A percentile compares a stretch with the other conserved stretches of the same genome.
phyloP scores from a whole-genome alignment of 2,113 vertebrate species.

The Dissostichus mawsoni region DNA sequence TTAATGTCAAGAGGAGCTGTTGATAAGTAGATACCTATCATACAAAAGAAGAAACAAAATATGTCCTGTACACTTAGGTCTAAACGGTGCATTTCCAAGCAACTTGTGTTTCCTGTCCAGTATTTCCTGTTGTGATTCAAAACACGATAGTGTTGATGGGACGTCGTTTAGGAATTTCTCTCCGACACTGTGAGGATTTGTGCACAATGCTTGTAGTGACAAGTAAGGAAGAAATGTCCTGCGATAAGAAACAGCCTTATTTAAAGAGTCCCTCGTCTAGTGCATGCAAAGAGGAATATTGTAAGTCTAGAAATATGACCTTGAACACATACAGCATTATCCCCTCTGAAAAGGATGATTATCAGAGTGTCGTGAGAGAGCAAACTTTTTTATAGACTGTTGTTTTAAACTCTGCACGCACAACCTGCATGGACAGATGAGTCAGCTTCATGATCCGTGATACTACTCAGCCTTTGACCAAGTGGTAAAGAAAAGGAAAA shows the following conservation, averaged over 20 bases:
- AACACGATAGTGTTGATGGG: background rate
- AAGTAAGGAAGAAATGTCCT: background rate
- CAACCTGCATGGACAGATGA: background rate
- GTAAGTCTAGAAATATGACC: background rate
- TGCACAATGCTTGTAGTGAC: background rate
- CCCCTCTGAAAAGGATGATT: background rate
- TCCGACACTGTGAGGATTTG: background rate
- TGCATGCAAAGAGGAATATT: background rate
- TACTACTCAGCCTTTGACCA: background rate
- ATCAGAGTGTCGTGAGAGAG: background rate
- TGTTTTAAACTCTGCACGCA: background rate
- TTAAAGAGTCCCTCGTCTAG: background rate
- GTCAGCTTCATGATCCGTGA: background rate
- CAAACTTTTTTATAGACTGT: background rate
- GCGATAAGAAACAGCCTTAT: background rate
- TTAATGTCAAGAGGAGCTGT: background rate
- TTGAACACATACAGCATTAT: background rate
- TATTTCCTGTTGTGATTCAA: conserved; percentile 20
- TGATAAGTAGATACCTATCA: background rate
- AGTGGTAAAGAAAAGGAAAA: background rate
- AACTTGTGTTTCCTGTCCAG: background rate
- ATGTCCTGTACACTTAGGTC: accelerated
- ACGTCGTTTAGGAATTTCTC: background rate
- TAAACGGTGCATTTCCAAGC: background rate
- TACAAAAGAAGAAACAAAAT: background rate